Percentiles rank a stretch among this genome's conserved stretches.
Evolutionary conservation across 2,888 invertebrate species (phyloP).

Genomic region (Chloroclysta siterata): DNA sequence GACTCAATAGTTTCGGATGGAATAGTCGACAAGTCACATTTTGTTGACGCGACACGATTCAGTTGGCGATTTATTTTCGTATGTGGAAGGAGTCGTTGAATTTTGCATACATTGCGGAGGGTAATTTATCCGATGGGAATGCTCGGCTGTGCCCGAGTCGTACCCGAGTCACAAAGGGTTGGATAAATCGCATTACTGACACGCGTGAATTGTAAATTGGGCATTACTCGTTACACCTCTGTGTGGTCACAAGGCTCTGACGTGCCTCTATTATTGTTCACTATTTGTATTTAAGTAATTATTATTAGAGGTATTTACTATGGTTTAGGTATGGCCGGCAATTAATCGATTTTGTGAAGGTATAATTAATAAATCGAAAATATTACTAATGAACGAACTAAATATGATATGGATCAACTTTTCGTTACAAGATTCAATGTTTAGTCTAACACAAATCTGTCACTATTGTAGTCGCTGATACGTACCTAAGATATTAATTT

Average conservation of each 20-base stretch:
- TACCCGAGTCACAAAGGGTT: constrained; percentile 73
- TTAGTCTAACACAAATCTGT: no score
- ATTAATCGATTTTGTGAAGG: no score
- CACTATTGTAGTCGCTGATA: no score
- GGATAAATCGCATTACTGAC: constrained; percentile 80
- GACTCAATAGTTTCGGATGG: constrained; percentile 30
- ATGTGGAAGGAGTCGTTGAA: constrained; percentile 53
- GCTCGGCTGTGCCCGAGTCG: constrained; percentile 49
- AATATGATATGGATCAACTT: no score
- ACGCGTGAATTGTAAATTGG: constrained; percentile 84
- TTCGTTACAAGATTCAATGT: no score
- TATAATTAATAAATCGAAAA: no score
- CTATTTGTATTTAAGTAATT: background rate
- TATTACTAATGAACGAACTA: no score
- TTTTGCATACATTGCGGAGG: constrained; percentile 65
- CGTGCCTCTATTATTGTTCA: constrained; percentile 2
- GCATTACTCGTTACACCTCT: constrained; percentile 79
- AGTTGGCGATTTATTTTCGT: constrained; percentile 37
- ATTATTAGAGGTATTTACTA: background rate
- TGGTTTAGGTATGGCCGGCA: no score
- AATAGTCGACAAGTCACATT: constrained; percentile 28
- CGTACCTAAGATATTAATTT: no score
- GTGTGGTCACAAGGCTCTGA: constrained; percentile 33
- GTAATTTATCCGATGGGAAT: constrained; percentile 68
- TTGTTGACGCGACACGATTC: constrained; percentile 32